A percentile compares a stretch with the other conserved stretches of the same genome.
phyloP scores from a whole-genome alignment of 2,113 vertebrate genomes.

The Labeo rohita region DNA sequence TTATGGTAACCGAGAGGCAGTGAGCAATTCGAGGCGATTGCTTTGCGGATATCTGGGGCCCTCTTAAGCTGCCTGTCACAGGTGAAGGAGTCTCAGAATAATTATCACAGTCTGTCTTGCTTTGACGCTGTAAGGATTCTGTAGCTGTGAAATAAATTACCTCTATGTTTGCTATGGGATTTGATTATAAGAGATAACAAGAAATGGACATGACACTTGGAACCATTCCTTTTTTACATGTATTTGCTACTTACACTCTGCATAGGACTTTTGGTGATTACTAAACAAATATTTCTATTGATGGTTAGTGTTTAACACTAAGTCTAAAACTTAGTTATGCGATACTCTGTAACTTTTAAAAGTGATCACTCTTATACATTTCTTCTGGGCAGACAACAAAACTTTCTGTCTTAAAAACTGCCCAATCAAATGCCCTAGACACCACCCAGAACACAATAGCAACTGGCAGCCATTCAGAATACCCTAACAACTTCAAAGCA shows the following conservation, averaged over 20 bases:
- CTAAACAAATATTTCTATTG: not conserved
- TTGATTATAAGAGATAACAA: conserved; percentile 52
- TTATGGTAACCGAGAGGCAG: conserved; percentile 36
- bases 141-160: conserved; percentile 48
- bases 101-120: conserved; percentile 63
- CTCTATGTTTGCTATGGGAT: conserved; percentile 48
- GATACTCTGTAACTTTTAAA: not conserved
- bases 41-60: conserved; percentile 62
- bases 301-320: not conserved
- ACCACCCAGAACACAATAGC: too few species aligned
- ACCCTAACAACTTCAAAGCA: too few species aligned
- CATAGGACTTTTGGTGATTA: not conserved
- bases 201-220: not conserved
- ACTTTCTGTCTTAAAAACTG: not conserved
- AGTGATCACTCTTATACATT: not conserved
- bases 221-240: not conserved
- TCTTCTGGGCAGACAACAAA: not conserved
- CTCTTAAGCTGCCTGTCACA: conserved; percentile 73
- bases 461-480: too few species aligned
- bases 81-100: conserved; percentile 73
- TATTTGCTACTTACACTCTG: not conserved
- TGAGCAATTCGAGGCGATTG: conserved; percentile 65
- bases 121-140: conserved; percentile 34
- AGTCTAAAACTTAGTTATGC: not conserved
- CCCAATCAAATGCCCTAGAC: too few species aligned